phyloP scores from a whole-genome alignment of 1,140 invertebrate species.

The Triops longicaudatus region DNA sequence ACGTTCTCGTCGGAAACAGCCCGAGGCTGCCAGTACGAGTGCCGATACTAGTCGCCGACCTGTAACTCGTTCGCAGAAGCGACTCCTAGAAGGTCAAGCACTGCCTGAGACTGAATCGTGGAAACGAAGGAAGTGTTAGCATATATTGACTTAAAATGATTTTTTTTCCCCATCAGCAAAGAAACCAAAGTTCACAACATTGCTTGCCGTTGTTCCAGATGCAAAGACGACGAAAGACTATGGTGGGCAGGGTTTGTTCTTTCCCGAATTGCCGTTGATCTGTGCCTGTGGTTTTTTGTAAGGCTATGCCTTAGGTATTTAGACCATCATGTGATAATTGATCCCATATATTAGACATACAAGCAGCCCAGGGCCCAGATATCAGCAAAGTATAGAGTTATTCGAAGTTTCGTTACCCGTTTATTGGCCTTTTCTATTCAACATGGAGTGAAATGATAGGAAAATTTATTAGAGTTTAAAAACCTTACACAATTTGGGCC shows the following conservation, averaged over 20 bases:
- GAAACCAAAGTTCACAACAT: neutral
- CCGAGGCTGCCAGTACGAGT: neutral
- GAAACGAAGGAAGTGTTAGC: neutral
- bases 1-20: neutral
- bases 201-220: slow-evolving; percentile 7
- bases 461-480: neutral
- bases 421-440: neutral
- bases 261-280: neutral
- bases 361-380: slow-evolving; percentile 13
- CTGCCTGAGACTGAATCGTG: neutral
- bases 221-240: neutral
- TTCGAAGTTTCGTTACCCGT: neutral
- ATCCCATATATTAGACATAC: slow-evolving; percentile 8
- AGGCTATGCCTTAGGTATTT: slow-evolving; percentile 11
- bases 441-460: neutral
- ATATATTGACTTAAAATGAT: neutral
- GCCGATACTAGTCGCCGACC: slow-evolving; percentile 13
- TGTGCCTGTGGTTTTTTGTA: slow-evolving; percentile 13
- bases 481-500: slow-evolving; percentile 7
- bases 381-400: neutral
- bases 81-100: neutral
- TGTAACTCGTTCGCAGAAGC: slow-evolving; percentile 2
- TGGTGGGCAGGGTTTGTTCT: neutral
- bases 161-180: neutral
- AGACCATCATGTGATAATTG: slow-evolving; percentile 8